Conservation (phyloP, 2,113 vertebrate species). For the Solea solea region DNA sequence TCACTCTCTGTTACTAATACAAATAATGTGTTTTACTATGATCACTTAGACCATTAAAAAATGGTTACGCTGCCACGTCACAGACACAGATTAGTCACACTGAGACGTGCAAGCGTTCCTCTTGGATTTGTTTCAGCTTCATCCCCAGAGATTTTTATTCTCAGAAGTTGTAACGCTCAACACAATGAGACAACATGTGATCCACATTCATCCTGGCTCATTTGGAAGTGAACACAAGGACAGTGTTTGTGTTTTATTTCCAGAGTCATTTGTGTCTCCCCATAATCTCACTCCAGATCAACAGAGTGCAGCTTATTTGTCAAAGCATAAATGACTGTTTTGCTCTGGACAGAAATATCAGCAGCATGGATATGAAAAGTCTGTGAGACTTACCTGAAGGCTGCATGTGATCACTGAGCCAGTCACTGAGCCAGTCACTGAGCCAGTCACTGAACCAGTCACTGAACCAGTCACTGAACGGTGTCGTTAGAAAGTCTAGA, state of each 20-base stretch:
- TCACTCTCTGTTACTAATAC: too few relatives aligned
- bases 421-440: slow-evolving; percentile 16
- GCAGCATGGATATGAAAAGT: slow-evolving; percentile 33
- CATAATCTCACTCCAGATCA: slow-evolving; percentile 9
- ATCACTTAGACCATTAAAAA: too few relatives aligned
- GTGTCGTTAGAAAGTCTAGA: too few relatives aligned
- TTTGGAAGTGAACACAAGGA: slow-evolving; percentile 35
- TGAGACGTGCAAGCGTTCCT: background rate
- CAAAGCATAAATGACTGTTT: background rate
- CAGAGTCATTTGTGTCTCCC: slow-evolving; percentile 4
- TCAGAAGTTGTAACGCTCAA: slow-evolving; percentile 51
- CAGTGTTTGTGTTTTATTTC: slow-evolving; percentile 18
- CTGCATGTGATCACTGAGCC: slow-evolving; percentile 20
- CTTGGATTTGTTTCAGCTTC: slow-evolving; percentile 50
- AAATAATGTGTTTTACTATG: too few relatives aligned
- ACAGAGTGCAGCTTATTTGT: slow-evolving; percentile 5
- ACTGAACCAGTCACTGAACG: too few relatives aligned
- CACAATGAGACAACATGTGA: slow-evolving; percentile 52
- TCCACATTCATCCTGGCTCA: slow-evolving; percentile 31
- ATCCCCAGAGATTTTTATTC: slow-evolving; percentile 59
- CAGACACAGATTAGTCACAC: slow-evolving; percentile 45
- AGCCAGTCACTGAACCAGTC: too few relatives aligned
- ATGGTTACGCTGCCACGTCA: too few relatives aligned
- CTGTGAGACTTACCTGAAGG: slow-evolving; percentile 18
- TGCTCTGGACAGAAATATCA: slow-evolving; percentile 7